Evolutionary conservation across 2,113 vertebrate species (phyloP).

Genomic region (Actenoides hombroni): DNA sequence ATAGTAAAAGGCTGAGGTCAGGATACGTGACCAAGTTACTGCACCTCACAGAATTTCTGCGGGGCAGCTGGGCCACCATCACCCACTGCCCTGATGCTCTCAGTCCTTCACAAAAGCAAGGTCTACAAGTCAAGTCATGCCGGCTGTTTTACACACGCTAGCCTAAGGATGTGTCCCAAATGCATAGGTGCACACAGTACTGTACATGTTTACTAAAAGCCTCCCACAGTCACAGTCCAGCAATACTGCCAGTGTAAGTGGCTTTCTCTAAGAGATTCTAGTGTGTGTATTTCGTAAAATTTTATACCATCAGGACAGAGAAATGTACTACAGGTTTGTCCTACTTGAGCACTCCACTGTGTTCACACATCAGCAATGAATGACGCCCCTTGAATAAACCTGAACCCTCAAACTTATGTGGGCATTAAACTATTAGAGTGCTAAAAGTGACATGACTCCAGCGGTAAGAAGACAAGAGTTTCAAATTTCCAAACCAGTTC

Average conservation of each 20-base stretch:
- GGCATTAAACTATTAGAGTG: not conserved
- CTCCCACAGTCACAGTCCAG: not conserved
- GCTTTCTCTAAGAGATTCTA: not conserved
- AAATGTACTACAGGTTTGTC: not conserved
- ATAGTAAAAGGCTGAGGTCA: not conserved
- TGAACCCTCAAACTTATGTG: not conserved
- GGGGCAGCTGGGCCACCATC: not conserved
- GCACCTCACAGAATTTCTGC: not conserved
- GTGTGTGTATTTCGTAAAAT: not conserved
- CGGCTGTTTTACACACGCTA: not conserved
- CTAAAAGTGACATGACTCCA: not conserved
- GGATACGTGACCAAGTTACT: not conserved
- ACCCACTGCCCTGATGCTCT: not conserved
- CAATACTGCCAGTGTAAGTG: not conserved
- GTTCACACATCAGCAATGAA: not conserved
- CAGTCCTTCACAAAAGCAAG: not conserved
- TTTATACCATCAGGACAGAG: not conserved
- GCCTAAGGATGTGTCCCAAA: not conserved
- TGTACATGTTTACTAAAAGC: not conserved
- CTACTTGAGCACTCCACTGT: not conserved
- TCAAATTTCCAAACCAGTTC: slow-evolving; percentile 14
- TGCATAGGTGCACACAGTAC: not conserved
- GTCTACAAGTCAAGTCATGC: not conserved
- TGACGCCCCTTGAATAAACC: not conserved
- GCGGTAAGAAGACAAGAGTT: not conserved